Conservation (phyloP, 1,140 invertebrate genomes). For the Neodiprion lecontei region DNA sequence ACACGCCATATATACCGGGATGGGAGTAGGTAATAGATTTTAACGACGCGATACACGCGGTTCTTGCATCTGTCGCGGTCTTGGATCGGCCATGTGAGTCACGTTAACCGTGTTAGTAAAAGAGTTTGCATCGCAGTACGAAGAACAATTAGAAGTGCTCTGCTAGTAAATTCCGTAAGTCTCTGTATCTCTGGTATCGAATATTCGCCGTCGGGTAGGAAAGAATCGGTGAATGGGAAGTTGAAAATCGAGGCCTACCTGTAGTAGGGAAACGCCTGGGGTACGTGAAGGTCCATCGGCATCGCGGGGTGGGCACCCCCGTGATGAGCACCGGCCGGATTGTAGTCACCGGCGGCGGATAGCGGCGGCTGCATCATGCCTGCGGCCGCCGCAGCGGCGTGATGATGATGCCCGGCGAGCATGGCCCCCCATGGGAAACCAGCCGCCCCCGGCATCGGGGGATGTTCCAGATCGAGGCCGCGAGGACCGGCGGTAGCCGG, state of each 20-base stretch:
- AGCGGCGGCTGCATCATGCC: slow-evolving; percentile 66
- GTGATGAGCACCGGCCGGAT: slow-evolving; percentile 52
- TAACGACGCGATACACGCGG: neutral
- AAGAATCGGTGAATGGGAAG: too few relatives aligned
- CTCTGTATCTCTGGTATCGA: too few relatives aligned
- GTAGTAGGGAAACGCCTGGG: slow-evolving; percentile 87
- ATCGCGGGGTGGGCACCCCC: slow-evolving; percentile 67
- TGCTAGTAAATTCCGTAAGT: too few relatives aligned
- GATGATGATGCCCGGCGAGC: slow-evolving; percentile 58
- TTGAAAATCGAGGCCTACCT: slow-evolving; percentile 64
- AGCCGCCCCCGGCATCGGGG: slow-evolving; percentile 55
- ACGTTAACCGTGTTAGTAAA: too few relatives aligned
- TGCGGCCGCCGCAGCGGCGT: slow-evolving; percentile 65
- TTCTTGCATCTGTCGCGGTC: neutral
- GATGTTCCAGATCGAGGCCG: slow-evolving; percentile 60
- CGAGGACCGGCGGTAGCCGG: slow-evolving; percentile 41
- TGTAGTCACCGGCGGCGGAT: slow-evolving; percentile 58
- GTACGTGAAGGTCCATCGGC: slow-evolving; percentile 86
- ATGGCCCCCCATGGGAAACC: slow-evolving; percentile 59
- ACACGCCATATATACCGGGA: neutral
- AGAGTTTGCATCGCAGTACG: neutral
- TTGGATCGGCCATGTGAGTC: neutral
- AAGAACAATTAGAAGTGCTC: neutral
- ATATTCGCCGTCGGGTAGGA: too few relatives aligned
- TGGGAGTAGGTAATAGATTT: neutral